Evolutionary conservation across 2,797 vertebrate genomes (phyloP), one percentile per base, ranked within the genome.

Genomic region (Alosa sapidissima): DNA sequence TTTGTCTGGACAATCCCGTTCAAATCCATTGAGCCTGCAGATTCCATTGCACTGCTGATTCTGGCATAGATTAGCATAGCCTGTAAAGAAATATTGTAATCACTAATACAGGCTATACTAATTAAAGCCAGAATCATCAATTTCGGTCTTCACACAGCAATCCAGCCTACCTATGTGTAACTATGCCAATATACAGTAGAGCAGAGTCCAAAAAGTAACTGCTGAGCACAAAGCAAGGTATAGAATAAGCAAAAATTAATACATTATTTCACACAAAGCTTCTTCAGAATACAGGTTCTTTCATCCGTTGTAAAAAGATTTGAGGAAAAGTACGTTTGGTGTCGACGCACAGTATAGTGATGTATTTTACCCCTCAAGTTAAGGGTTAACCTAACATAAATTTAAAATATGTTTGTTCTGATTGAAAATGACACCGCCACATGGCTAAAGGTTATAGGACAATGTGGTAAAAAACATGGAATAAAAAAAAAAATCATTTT

Each of bases 11-110:
- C 11, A 45, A 75, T 45, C 33, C 8, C 41, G 47, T 16, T 16
- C 16, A 47, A 21, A 78, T 78, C 10, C 19, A 78, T 47, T 21
- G 16, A 41, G 19, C 72, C 72, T 78, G 72, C 19, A 78, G 72
- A 47, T 78, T 19, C 72, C 36, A 41, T 78, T 88, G 91, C 88
- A 92, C 91, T 92, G 91, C 91, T 96, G 93, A 95, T 96, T 96
- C 95, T 96, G 95, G 95, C 95, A 95, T 94, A 95, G 95, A 96
- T 96, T 96, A 96, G 96, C 95, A 96, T 96, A 96, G 96, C 95
- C 96, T 96, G 96, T 96, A 96, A 96, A 96, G 96, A 96, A 96
- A 94, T 92, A 91, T 89, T 96, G 93, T 94, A 86, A 95, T 90
- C 91, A 93, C 92, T 93, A 91, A 92, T 92, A 93, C 92, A 93